Percentiles rank a stretch among this genome's conserved stretches.
These are phyloP conservation scores for Phyllopteryx taeniolatus DNA, from an alignment of 2,113 vertebrate species.

Conservation along the genomic window DNA sequence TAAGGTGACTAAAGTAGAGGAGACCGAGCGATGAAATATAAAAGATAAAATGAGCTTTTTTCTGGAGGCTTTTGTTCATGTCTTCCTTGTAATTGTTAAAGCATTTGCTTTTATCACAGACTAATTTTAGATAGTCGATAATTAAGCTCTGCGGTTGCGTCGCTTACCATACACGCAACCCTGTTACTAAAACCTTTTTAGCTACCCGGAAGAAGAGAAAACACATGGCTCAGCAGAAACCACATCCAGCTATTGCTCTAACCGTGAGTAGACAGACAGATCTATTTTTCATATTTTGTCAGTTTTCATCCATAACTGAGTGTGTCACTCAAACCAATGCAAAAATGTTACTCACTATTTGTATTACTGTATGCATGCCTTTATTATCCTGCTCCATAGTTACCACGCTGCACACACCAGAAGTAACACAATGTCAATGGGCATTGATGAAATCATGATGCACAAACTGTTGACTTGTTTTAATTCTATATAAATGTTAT, in stretches of 20 bases:
- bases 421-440: too few species aligned
- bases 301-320: background rate
- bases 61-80: background rate
- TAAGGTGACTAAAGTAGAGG: constrained; percentile 22
- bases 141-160: too few species aligned
- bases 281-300: background rate
- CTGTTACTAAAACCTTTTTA: background rate
- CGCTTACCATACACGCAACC: background rate
- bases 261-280: background rate
- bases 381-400: too few species aligned
- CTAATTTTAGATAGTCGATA: background rate
- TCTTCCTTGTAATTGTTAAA: background rate
- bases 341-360: too few species aligned
- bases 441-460: too few species aligned
- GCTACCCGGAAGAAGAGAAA: background rate
- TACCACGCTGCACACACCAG: too few species aligned
- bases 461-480: too few species aligned
- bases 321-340: background rate
- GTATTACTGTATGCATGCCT: too few species aligned
- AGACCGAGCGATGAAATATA: background rate
- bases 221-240: background rate
- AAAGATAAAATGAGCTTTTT: background rate
- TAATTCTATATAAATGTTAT: too few species aligned
- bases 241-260: background rate
- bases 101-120: background rate